Base-by-base conservation (phyloP, 2,888 invertebrate species). In the Laothoe populi region DNA sequence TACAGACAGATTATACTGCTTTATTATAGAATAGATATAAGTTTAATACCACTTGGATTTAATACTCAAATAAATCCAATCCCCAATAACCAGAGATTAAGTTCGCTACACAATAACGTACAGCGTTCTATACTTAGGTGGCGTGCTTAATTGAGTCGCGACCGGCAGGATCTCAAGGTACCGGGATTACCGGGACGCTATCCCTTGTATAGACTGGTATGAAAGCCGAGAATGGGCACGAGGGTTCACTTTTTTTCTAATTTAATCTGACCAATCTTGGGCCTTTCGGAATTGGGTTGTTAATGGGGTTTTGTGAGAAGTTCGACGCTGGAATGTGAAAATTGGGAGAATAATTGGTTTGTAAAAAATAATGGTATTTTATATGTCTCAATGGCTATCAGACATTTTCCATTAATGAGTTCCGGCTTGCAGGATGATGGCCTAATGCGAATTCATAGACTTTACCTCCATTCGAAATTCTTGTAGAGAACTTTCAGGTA, bases 141-240 rank as follows among this genome's bases (percentile, higher is more conserved):
- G 31, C 19, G 3, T 19, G 44, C 35, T 53, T 53, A 31, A 53
- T 53, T 53, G 53, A 53, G 31, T 53, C 53, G 53, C 44, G 16
- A n/a, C 44, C 19, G 7, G 46, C 23, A 23, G 21, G 46, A 46
- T 31, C 5, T 19, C 53, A 35, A 53, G 53, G 53, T 35, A 19
- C 31, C 53, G 53, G 53, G 53, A 53, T 53, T 53, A 53, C 53
- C 24, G 26, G 24, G 26, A 48, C n/a, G 4, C 26, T 46, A 21
- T 11, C 16, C 31, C 31, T 35, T 44, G 44, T 44, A 44, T 19
- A 44, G 44, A 35, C 53, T n/a, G 49, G 31, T 35, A 35, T 35
- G 53, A 35, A 53, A 35, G 48, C 48, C 35, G 31, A 35, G 35
- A 53, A 53, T 31, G 53, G 19, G 31, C 8, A 19, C 19, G 10